Base-by-base conservation (phyloP, 2,888 invertebrate genomes). In the Dicyrtomina minuta region DNA sequence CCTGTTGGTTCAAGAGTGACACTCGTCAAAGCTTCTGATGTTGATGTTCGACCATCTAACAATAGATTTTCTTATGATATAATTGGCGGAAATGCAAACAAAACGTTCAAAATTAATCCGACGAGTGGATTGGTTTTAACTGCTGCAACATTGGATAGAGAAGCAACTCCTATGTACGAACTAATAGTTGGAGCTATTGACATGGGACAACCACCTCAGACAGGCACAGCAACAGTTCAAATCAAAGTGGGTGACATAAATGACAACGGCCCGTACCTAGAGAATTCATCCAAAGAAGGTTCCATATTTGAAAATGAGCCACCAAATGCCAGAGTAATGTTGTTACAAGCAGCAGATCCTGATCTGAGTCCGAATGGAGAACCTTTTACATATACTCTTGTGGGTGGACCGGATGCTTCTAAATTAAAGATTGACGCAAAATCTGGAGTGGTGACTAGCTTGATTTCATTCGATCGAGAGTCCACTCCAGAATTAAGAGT, bases 201-300 rank as follows among this genome's bases (percentile, higher is more conserved):
- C 80, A 92, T 90, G 6, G 95, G 95, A 0, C 81, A 86, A 13
- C 95, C 95, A 2, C 93, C 94, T 1, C 93, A 94, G 83, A 95
- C 94, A 81, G 92, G 91, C 5, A 88, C 89, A 79, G 90, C 90
- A 1, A 85, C 84, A 26, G 93, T 94, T 0, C 91, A 90, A 80
- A 87, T 97, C 75, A 89, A 88, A 1, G 85, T 97, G 8, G 82
- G 88, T 41, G 97, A 97, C 83, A 85, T 93, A 1, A 97, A 97
- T 82, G 96, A 97, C 82, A 96, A 96, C 81, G 88, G 90, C 66
- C 97, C 97, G 4, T 90, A 90, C 80, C 96, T 97, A 83, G 94
- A 93, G 0, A 92, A 93, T 81, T 87, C 90, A 0, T 89, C 89
- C 76, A 92, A 94, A 77, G 89, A 90, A 5, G 91, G 96, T 0